These are phyloP conservation scores for Chelidonichthys spinosus DNA, from an alignment of 2,797 vertebrate genomes.

Conservation along the genomic window DNA sequence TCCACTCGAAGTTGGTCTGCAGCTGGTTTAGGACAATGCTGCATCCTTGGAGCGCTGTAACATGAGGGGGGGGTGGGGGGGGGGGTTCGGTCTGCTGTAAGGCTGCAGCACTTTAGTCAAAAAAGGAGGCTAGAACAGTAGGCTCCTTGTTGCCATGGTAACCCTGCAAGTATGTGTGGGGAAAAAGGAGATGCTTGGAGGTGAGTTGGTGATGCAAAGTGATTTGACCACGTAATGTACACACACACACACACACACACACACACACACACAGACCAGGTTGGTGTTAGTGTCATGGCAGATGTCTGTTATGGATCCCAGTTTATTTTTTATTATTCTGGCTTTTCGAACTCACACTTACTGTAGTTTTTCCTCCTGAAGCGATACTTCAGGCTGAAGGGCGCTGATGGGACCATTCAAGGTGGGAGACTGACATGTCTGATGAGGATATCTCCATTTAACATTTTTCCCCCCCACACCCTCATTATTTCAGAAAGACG, in stretches of 20 bases:
- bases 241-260: too few species aligned
- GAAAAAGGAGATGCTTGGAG: constrained; percentile 64
- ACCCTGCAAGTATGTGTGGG: constrained; percentile 59
- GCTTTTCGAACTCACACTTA: constrained; percentile 3
- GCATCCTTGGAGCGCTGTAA: constrained; percentile 58
- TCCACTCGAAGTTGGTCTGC: constrained; percentile 30
- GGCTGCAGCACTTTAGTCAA: constrained; percentile 70
- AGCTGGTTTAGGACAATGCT: constrained; percentile 51
- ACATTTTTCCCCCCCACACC: constrained; percentile 5
- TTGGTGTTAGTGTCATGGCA: constrained; percentile 10
- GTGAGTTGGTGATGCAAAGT: constrained; percentile 69
- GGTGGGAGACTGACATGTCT: constrained; percentile 62
- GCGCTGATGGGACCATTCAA: constrained; percentile 45
- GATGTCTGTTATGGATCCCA: not conserved
- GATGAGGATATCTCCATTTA: constrained; percentile 54
- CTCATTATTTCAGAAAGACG: constrained; percentile 71
- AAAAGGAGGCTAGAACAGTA: constrained; percentile 63
- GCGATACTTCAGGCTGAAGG: constrained; percentile 28
- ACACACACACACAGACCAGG: not conserved
- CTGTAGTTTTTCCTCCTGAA: constrained; percentile 18
- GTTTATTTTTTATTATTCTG: constrained; percentile 13
- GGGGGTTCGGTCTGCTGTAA: constrained; percentile 59
- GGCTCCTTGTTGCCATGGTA: constrained; percentile 81
- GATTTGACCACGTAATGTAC: constrained; percentile 55
- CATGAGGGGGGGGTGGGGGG: constrained; percentile 14